Evolutionary conservation across 2,888 invertebrate genomes (phyloP), one percentile per base, ranked within the genome.

Genomic region (Ferdinandea cuprea): DNA sequence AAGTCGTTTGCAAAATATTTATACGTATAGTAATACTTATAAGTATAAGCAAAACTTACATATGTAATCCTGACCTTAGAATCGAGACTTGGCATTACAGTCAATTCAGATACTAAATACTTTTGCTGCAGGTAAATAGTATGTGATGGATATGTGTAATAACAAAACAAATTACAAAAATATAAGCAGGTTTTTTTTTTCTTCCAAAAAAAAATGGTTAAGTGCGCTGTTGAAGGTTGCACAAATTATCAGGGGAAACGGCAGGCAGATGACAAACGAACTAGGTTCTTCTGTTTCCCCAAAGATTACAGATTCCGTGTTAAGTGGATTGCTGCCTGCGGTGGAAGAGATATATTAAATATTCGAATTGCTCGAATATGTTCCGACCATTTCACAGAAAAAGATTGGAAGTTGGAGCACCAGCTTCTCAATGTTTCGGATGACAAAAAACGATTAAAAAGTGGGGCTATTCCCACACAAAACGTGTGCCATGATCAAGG

Each of bases 151-250:
- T n/a, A n/a, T n/a, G n/a, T n/a, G n/a, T n/a, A n/a, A n/a, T n/a
- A n/a, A n/a, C n/a, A n/a, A n/a, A n/a, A n/a, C n/a, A n/a, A n/a
- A n/a, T n/a, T n/a, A n/a, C n/a, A n/a, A n/a, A n/a, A n/a, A n/a
- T n/a, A n/a, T n/a, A n/a, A n/a, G n/a, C n/a, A n/a, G n/a, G n/a
- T n/a, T n/a, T n/a, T n/a, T n/a, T n/a, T 25, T 25, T 25, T 25
- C 25, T n/a, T n/a, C n/a, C n/a, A n/a, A 50, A 40, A 8, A 69
- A 35, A 40, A 19, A 71, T 72, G 72, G 72, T 72, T 1, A 63
- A 63, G 13, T 72, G 72, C 8, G 32, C 61, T 1, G 15, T 61
- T 5, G 9, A 19, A 2, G 61, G 61, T 1, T 72, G 72, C 28
- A 17, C 6, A 25, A 72, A 63, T 35, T 72, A 61, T 25, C 72